phyloP scores from a whole-genome alignment of 2,888 invertebrate species.

The Caenorhabditis plicata region DNA sequence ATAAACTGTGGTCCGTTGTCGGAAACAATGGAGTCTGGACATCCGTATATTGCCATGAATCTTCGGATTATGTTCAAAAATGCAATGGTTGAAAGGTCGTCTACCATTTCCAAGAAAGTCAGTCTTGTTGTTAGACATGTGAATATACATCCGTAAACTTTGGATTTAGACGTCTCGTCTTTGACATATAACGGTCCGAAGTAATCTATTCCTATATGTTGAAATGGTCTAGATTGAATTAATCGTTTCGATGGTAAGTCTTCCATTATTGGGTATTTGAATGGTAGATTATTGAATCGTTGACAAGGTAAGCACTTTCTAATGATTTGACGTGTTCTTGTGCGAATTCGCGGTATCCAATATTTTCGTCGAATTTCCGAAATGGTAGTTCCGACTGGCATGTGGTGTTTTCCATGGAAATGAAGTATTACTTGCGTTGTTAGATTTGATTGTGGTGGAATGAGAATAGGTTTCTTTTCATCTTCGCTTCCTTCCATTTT shows the following conservation, averaged over 20 bases:
- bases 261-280: slow-evolving; percentile 8
- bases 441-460: not conserved
- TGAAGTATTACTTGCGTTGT: not conserved
- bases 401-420: slow-evolving; percentile 1
- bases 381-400: not conserved
- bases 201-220: slow-evolving; percentile 34
- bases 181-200: slow-evolving; percentile 28
- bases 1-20: slow-evolving; percentile 65
- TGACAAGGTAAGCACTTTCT: slow-evolving; percentile 5
- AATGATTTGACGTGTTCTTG: not conserved
- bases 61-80: slow-evolving; percentile 23
- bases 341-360: slow-evolving; percentile 9
- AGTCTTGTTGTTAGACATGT: slow-evolving; percentile 32
- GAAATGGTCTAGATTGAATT: slow-evolving; percentile 14
- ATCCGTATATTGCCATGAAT: slow-evolving; percentile 18
- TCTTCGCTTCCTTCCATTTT: not conserved
- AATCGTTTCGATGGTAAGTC: slow-evolving; percentile 17
- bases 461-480: not conserved
- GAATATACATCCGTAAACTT: slow-evolving; percentile 12
- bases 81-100: not conserved
- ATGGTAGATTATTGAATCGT: slow-evolving; percentile 10
- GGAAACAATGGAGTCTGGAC: slow-evolving; percentile 34
- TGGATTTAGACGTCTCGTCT: not conserved
- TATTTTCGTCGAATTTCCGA: slow-evolving; percentile 6
- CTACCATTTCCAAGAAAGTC: slow-evolving; percentile 26